Conservation (phyloP, 2,113 vertebrate genomes). For the Myiopsitta monachus region DNA sequence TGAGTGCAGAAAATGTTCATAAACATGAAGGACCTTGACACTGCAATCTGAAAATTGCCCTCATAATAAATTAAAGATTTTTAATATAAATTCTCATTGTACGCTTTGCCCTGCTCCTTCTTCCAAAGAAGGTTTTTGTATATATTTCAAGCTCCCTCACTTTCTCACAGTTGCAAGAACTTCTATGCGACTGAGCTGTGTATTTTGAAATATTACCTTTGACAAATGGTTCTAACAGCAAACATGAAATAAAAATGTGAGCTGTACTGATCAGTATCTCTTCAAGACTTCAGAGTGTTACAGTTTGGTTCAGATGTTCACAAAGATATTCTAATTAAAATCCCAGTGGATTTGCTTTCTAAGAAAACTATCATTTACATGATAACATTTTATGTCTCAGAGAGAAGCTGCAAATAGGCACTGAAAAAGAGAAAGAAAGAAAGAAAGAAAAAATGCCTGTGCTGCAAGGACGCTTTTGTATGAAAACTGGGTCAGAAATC, state of each 20-base stretch:
- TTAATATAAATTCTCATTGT: conserved; percentile 21
- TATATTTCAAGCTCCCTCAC: not conserved
- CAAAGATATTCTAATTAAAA: conserved; percentile 52
- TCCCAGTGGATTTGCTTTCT: conserved; percentile 53
- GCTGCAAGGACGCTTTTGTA: not conserved
- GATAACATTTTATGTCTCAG: conserved; percentile 21
- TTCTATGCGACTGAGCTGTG: not conserved
- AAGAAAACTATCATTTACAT: conserved; percentile 50
- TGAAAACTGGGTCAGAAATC: conserved; percentile 38
- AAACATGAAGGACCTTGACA: conserved; percentile 61
- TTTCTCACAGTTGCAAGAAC: not conserved
- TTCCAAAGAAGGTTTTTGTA: not conserved
- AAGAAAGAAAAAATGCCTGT: not conserved
- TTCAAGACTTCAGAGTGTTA: not conserved
- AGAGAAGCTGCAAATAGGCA: conserved; percentile 19
- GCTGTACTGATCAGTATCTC: not conserved
- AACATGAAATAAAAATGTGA: not conserved
- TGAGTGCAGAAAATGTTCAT: conserved; percentile 33
- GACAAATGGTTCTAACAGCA: not conserved
- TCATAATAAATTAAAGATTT: conserved; percentile 47
- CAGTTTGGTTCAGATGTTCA: conserved; percentile 27
- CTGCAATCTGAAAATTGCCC: conserved; percentile 19
- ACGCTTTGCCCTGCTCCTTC: not conserved
- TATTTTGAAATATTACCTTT: conserved; percentile 5
- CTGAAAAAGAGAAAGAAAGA: not conserved